phyloP scores from a whole-genome alignment of 2,797 vertebrate species.

The Phylloscopus collybita region DNA sequence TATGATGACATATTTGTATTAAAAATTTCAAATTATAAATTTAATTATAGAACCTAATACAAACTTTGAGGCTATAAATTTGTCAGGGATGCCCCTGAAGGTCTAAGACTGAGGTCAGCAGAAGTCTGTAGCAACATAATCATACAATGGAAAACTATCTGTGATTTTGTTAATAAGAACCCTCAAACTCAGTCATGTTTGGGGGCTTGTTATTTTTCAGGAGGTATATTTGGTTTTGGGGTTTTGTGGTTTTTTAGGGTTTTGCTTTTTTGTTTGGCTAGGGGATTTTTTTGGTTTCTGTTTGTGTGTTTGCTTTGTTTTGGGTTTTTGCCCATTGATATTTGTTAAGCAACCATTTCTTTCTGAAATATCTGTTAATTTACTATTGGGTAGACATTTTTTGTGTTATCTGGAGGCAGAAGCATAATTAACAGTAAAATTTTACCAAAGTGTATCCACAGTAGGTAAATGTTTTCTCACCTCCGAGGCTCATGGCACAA shows the following conservation, averaged over 20 bases:
- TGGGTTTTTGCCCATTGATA: neutral
- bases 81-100: neutral
- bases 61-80: neutral
- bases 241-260: neutral
- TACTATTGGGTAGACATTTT: rapidly evolving
- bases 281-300: neutral
- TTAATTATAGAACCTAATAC: neutral
- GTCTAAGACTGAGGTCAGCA: neutral
- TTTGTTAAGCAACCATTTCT: neutral
- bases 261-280: neutral
- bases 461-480: neutral
- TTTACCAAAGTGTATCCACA: neutral
- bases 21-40: neutral
- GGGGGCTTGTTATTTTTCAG: neutral
- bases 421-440: neutral
- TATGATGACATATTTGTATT: too few species aligned
- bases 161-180: neutral
- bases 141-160: neutral
- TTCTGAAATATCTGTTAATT: neutral
- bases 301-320: neutral
- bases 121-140: neutral
- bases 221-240: rapidly evolving
- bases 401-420: neutral
- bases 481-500: rapidly evolving
- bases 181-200: neutral